Evolutionary conservation across 2,113 vertebrate genomes (phyloP).

Genomic region (Amazona vittata): DNA sequence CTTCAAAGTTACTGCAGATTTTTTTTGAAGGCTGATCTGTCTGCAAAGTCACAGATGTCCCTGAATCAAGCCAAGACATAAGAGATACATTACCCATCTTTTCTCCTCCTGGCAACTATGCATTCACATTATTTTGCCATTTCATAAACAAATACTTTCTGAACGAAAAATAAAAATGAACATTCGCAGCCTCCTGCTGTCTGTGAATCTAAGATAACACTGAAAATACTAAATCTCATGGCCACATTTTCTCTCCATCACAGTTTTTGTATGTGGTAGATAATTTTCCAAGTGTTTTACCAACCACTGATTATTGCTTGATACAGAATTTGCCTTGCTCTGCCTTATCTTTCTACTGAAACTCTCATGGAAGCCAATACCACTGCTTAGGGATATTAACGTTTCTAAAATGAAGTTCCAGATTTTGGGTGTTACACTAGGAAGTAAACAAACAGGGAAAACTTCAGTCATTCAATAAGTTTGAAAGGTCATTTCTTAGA

Average conservation of each 20-base stretch:
- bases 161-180: neutral
- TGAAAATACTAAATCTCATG: neutral
- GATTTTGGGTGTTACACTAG: neutral
- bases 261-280: neutral
- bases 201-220: neutral
- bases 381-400: neutral
- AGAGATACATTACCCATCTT: neutral
- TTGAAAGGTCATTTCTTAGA: neutral
- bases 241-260: neutral
- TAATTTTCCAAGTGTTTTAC: neutral
- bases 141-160: neutral
- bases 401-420: neutral
- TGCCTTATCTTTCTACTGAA: neutral
- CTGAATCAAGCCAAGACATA: neutral
- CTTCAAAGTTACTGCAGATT: neutral
- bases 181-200: neutral
- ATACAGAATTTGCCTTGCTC: neutral
- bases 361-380: neutral
- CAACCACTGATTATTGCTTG: neutral
- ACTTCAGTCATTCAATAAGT: neutral
- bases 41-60: slow-evolving; percentile 14
- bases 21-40: neutral
- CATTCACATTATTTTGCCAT: neutral
- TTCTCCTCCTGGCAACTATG: neutral
- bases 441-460: neutral